Percentiles rank a stretch among this genome's conserved stretches.
These are phyloP conservation scores for Centropyge bicolor DNA, from an alignment of 2,797 vertebrate genomes.

Conservation along the genomic window DNA sequence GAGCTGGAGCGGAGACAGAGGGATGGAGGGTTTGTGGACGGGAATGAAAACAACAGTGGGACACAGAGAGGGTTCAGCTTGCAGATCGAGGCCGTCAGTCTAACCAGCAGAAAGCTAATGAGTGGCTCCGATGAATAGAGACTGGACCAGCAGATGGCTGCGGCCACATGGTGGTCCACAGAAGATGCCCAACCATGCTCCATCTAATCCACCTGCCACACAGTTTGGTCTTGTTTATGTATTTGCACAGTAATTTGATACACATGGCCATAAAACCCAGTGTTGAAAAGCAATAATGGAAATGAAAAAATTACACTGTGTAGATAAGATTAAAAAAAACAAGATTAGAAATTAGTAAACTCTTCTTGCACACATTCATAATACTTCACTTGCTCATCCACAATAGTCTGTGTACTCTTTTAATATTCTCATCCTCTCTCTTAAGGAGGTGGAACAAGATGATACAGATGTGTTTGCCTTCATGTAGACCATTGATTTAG, in stretches of 20 bases:
- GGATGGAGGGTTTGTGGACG: constrained; percentile 62
- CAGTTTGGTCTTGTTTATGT: constrained; percentile 66
- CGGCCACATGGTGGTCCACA: constrained; percentile 82
- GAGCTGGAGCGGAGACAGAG: constrained; percentile 67
- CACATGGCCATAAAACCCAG: constrained; percentile 33
- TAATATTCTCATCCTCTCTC: background rate
- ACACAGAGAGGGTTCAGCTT: constrained; percentile 66
- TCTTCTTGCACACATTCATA: background rate
- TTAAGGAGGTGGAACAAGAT: background rate
- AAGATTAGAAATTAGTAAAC: constrained; percentile 3
- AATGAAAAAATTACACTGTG: background rate
- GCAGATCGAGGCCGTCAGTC: constrained; percentile 69
- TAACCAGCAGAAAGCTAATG: constrained; percentile 84
- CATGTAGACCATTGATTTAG: background rate
- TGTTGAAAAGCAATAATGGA: constrained; percentile 3
- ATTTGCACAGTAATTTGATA: constrained; percentile 54
- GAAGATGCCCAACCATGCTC: constrained; percentile 72
- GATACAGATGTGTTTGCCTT: background rate
- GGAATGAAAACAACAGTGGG: constrained; percentile 72
- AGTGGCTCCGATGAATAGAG: constrained; percentile 83
- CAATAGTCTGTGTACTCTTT: background rate
- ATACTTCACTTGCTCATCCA: background rate
- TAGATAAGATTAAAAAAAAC: constrained; percentile 8
- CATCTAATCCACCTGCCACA: constrained; percentile 75
- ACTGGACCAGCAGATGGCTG: constrained; percentile 86